phyloP scores from a whole-genome alignment of 1,140 invertebrate genomes.

The Apocrypta bakeri region DNA sequence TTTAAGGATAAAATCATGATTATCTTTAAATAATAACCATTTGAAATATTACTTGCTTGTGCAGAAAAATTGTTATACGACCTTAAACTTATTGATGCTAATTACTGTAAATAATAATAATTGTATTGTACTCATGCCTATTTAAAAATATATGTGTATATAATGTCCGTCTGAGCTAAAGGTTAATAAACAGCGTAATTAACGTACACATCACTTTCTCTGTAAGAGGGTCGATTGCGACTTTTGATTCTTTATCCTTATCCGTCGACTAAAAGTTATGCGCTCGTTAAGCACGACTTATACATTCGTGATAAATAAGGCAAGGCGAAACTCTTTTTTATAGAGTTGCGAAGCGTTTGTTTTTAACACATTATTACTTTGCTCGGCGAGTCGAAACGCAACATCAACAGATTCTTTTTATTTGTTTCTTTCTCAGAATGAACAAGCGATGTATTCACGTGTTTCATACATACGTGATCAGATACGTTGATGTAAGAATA shows the following conservation, averaged over 20 bases:
- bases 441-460: no score
- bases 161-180: not conserved
- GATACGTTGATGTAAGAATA: no score
- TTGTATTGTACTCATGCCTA: not conserved
- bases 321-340: constrained; percentile 14
- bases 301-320: constrained; percentile 15
- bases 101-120: not conserved
- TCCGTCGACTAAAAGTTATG: not conserved
- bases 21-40: no score
- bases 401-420: not conserved
- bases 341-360: not conserved
- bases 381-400: not conserved
- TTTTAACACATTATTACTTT: no score
- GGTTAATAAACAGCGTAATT: not conserved
- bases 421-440: not conserved
- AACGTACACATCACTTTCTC: not conserved
- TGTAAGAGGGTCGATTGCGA: constrained; percentile 8
- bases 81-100: not conserved
- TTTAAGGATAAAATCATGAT: no score
- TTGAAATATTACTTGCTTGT: no score
- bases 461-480: no score
- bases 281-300: not conserved
- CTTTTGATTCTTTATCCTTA: constrained; percentile 7
- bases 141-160: not conserved
- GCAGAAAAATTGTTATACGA: not conserved